Base-by-base conservation (phyloP, 2,888 invertebrate species). In the Adelognathus sp. region DNA sequence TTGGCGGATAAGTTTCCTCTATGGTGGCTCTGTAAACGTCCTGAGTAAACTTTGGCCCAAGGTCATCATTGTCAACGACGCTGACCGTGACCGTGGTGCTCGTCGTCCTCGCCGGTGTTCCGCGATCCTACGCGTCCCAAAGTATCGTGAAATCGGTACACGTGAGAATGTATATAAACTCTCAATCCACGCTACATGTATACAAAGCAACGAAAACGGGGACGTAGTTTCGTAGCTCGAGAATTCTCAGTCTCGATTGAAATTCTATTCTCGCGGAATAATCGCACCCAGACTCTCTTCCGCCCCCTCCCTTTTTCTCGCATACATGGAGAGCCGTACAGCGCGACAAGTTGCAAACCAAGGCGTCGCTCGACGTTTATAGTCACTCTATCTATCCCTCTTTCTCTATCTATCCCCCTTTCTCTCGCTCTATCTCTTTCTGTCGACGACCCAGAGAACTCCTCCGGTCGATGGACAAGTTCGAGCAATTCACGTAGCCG, bases 1-100 rank as follows among this genome's bases (percentile, higher is more conserved):
- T 94, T 85, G 97, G 92, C 0, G 97, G 96, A 89, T 95, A 96
- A 90, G 96, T 96, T 88, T 97, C 97, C n/a, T 95, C 94, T 80
- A 97, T 95, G 89, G 94, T 95, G 0, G 96, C 96, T 75, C 94
- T 93, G 91, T 97, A 98, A 24, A 96, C 94, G 9, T 96, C 96
- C 78, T 94, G 94, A 0, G 96, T 96, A 87, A 97, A 98, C 88
- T 95, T 95, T 0, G 97, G 97, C 44, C 95, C 95, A 63, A 96
- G 92, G 91, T 97, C 97, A 84, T 97, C 97, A 79, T 95, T 96
- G 89, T 97, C 97, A 73, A 93, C 93, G 0, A 97, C 95, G 33
- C 93, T 92, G 56, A 97, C 94, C 67, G 93, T 94, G 2, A 97
- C 93, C 0, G 95, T 95, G 0, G 96, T 94, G 82, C 96, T 96